Evolutionary conservation across 1,140 invertebrate genomes (phyloP).

Genomic region (Bombus picipes): DNA sequence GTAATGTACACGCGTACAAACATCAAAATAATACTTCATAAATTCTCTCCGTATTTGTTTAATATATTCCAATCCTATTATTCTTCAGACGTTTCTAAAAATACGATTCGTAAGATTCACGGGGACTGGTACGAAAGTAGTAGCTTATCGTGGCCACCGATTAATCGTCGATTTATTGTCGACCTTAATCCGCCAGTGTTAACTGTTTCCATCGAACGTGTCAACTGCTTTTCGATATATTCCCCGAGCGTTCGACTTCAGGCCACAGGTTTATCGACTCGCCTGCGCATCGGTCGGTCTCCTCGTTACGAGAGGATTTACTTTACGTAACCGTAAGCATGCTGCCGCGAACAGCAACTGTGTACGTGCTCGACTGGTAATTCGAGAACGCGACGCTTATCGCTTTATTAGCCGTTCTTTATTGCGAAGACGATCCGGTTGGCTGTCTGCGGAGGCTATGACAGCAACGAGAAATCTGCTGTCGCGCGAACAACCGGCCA

Average conservation of each 20-base stretch:
- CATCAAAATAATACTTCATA: not conserved
- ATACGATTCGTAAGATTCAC: not conserved
- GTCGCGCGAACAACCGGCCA: too few species aligned
- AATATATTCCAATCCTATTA: not conserved
- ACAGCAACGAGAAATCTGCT: constrained; percentile 7
- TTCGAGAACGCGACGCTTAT: constrained; percentile 59
- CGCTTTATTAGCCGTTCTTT: constrained; percentile 64
- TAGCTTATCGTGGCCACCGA: not conserved
- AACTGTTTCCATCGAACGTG: not conserved
- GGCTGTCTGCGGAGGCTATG: constrained; percentile 19
- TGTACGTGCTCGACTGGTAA: constrained; percentile 49
- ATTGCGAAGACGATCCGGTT: constrained; percentile 55
- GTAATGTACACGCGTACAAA: not conserved
- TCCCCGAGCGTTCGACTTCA: not conserved
- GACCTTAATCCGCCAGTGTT: not conserved
- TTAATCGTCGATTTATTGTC: not conserved
- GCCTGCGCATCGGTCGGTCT: not conserved
- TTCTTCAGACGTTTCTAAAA: not conserved
- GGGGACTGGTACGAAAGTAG: not conserved
- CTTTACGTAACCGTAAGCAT: constrained; percentile 60
- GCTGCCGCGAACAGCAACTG: constrained; percentile 33
- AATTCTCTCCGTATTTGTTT: not conserved
- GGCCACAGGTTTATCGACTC: not conserved
- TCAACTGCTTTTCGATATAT: not conserved
- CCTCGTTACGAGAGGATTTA: constrained; percentile 50